phyloP scores from a whole-genome alignment of 1,140 invertebrate species.

The Sarcophaga peregrina region DNA sequence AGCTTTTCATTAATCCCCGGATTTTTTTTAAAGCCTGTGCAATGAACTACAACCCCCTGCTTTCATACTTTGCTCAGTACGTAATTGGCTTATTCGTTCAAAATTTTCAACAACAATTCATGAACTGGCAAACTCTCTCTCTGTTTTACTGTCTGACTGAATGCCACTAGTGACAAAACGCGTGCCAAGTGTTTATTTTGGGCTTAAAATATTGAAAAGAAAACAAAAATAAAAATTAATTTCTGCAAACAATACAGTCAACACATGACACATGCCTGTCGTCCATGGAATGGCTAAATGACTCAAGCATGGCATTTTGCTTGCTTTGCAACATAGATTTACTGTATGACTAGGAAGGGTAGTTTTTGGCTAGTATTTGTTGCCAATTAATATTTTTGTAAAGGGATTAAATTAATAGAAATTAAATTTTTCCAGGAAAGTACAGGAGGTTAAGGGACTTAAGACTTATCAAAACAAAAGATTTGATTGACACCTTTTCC shows the following conservation, averaged over 20 bases:
- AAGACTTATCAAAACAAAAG: no score
- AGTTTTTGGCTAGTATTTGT: neutral
- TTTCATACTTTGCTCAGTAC: neutral
- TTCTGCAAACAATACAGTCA: neutral
- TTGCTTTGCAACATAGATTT: no score
- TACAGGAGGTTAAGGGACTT: no score
- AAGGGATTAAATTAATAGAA: constrained; percentile 5
- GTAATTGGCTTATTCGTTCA: neutral
- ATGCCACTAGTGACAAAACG: neutral
- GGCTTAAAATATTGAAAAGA: neutral
- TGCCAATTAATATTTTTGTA: constrained; percentile 12
- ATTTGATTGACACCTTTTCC: no score
- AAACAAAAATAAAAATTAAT: neutral
- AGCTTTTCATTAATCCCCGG: no score
- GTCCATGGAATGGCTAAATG: no score
- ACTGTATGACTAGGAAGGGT: neutral
- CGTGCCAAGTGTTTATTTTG: constrained; percentile 2
- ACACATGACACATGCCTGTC: neutral
- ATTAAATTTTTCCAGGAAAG: neutral
- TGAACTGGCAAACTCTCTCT: neutral
- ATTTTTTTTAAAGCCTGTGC: no score
- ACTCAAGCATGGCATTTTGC: no score
- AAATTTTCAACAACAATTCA: neutral
- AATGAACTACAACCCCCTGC: no score
- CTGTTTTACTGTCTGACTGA: no score